Conservation (phyloP, 2,797 vertebrate genomes). For the Macropus fuliginosus region DNA sequence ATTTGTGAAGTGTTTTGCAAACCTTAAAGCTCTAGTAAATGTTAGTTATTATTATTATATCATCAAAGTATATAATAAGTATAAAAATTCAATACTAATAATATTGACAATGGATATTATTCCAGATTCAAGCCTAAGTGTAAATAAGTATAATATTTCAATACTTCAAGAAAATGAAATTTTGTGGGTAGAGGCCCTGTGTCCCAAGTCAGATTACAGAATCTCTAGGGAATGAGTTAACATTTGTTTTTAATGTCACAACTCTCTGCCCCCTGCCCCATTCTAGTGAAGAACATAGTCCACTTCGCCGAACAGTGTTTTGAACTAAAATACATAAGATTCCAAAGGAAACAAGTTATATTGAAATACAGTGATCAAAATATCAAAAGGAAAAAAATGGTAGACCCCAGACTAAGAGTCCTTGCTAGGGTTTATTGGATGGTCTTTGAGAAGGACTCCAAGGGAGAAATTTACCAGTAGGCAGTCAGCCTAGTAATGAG, state of each 20-base stretch:
- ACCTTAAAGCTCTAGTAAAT: neutral
- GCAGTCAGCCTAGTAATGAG: neutral
- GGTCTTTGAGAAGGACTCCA: neutral
- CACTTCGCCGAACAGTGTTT: neutral
- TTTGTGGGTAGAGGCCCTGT: neutral
- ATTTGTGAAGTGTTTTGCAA: neutral
- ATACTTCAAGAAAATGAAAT: neutral
- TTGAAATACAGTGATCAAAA: neutral
- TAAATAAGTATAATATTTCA: neutral
- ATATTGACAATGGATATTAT: neutral
- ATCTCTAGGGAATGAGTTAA: neutral
- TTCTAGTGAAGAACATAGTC: neutral
- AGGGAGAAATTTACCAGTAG: neutral
- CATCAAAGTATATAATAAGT: neutral
- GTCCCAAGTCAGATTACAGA: neutral
- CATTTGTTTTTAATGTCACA: neutral
- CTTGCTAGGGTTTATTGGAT: neutral
- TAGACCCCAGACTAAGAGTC: neutral
- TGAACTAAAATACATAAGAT: neutral
- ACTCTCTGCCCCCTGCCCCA: too few species aligned
- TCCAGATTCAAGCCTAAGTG: neutral
- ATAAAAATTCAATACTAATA: neutral
- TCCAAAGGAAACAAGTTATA: neutral
- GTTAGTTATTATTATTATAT: neutral
- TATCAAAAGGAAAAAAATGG: neutral